Conservation (phyloP, 92 coral and sea anemone species). For the Epizoanthus rinbou region DNA sequence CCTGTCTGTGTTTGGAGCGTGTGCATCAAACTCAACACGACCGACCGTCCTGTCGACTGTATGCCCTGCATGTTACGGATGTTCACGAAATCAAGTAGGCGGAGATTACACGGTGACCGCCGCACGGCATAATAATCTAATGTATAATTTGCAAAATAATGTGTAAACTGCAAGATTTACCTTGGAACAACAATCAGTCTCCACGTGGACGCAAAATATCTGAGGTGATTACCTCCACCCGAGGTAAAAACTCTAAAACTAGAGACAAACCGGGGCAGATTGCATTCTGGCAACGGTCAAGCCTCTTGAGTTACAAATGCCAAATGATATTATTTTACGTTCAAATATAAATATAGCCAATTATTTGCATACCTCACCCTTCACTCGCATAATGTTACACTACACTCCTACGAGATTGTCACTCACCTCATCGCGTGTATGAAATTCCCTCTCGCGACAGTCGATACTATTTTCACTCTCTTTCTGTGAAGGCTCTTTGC, state of each 20-base stretch:
- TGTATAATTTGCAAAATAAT: constrained; percentile 5
- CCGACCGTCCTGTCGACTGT: constrained; percentile 1
- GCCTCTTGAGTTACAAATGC: constrained; percentile 48
- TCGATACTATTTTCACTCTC: background rate
- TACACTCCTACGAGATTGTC: constrained; percentile 25
- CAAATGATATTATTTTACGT: constrained; percentile 46
- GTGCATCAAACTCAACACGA: background rate
- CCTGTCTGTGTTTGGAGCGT: background rate
- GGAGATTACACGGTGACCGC: constrained; percentile 20
- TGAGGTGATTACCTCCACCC: constrained; percentile 1
- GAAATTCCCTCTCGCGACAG: constrained; percentile 26
- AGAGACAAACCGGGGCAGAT: constrained; percentile 34
- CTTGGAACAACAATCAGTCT: background rate
- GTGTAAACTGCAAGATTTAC: background rate
- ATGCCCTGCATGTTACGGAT: constrained; percentile 17
- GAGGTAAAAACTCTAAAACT: background rate
- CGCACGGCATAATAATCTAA: constrained; percentile 12
- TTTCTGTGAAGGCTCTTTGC: background rate
- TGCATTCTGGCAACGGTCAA: constrained; percentile 41
- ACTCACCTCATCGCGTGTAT: constrained; percentile 40
- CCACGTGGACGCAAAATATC: constrained; percentile 4
- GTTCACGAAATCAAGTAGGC: constrained; percentile 25
- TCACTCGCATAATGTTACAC: constrained; percentile 37
- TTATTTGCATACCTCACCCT: constrained; percentile 38
- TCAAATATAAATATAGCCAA: constrained; percentile 46